Conservation (phyloP, 2,113 vertebrate genomes). For the Takifugu flavidus region DNA sequence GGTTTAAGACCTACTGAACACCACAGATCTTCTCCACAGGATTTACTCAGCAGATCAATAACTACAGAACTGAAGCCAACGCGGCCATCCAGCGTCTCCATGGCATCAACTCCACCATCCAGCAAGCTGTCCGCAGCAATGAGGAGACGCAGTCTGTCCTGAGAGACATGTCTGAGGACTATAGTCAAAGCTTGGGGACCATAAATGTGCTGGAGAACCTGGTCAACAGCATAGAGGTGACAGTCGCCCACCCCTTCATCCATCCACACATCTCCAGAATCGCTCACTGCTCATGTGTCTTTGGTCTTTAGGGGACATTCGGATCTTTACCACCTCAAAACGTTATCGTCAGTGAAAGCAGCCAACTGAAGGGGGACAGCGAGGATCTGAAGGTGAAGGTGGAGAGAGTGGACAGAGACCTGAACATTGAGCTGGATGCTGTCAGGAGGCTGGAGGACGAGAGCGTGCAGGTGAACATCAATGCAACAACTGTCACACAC, state of each 20-base stretch:
- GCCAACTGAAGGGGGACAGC: constrained; percentile 29
- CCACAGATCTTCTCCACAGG: too few species aligned
- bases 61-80: constrained; percentile 73
- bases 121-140: constrained; percentile 71
- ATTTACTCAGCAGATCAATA: constrained; percentile 80
- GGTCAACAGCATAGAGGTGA: constrained; percentile 78
- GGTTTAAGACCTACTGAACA: too few species aligned
- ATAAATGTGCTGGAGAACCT: constrained; percentile 60
- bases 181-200: constrained; percentile 39
- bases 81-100: constrained; percentile 80
- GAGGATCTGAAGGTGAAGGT: constrained; percentile 24
- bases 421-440: constrained; percentile 4
- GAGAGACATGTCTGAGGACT: constrained; percentile 46
- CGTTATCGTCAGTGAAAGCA: constrained; percentile 29
- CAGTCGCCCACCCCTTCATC: neutral
- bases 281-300: neutral
- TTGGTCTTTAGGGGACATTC: constrained; percentile 28
- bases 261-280: neutral
- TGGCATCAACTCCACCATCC: constrained; percentile 75
- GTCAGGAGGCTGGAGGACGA: constrained; percentile 17
- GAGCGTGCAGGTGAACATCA: constrained; percentile 51
- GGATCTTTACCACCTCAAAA: constrained; percentile 10
- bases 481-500: too few species aligned
- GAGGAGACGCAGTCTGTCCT: constrained; percentile 60
- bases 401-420: accelerated